Evolutionary conservation across 2,797 vertebrate genomes (phyloP).

Genomic region (Channallabes apus): DNA sequence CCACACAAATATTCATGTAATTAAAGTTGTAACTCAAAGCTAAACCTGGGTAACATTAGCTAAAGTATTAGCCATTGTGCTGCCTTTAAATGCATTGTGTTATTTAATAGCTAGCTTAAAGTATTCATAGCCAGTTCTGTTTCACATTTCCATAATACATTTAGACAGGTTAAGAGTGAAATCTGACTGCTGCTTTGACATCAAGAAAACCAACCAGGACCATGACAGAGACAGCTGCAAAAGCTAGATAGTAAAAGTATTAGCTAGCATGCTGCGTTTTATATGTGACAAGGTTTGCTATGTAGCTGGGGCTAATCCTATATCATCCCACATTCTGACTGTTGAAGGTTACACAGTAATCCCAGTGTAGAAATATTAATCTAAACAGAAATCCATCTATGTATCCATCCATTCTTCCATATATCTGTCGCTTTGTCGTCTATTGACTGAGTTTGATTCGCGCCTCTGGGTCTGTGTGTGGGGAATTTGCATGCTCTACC

Average conservation of each 20-base stretch:
- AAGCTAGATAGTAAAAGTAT: neutral
- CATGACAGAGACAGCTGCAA: neutral
- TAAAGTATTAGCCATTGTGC: neutral
- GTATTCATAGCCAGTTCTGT: neutral
- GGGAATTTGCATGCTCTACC: too few relatives aligned
- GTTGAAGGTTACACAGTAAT: neutral
- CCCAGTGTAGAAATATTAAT: neutral
- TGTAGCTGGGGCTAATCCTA: neutral
- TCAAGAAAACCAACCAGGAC: neutral
- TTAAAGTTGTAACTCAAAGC: neutral
- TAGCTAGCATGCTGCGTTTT: neutral
- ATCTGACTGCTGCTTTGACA: neutral
- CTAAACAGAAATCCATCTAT: neutral
- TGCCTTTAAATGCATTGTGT: neutral
- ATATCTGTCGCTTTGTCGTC: too few relatives aligned
- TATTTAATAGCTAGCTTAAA: neutral
- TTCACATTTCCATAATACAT: neutral
- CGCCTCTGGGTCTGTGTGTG: too few relatives aligned
- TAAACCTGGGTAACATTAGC: neutral
- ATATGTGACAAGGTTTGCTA: neutral
- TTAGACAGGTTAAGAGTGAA: neutral
- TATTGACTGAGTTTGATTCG: too few relatives aligned
- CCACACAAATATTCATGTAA: neutral
- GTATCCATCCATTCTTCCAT: too few relatives aligned
- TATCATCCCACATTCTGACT: neutral